Conservation (phyloP, 2,113 vertebrate species). For the Athene cunicularia region DNA sequence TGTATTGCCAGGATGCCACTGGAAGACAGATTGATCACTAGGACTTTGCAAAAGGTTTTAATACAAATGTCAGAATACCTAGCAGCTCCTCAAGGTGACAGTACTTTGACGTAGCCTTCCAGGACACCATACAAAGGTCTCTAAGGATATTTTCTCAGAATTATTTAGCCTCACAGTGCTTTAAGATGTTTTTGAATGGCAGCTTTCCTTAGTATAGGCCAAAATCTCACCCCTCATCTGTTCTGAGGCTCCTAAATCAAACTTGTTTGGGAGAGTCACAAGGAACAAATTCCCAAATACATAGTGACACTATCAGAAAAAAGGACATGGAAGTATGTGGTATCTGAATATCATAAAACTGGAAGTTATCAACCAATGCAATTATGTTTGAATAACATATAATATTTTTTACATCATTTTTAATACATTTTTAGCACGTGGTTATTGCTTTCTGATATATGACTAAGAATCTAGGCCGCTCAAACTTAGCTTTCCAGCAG, state of each 20-base stretch:
- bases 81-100: background rate
- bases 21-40: background rate
- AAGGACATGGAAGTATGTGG: background rate
- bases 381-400: background rate
- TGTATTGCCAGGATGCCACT: background rate
- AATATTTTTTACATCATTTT: background rate
- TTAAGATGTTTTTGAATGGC: background rate
- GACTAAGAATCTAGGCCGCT: background rate
- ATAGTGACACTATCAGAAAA: background rate
- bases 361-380: background rate
- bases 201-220: background rate
- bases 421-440: background rate
- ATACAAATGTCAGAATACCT: background rate
- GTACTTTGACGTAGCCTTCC: background rate
- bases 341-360: background rate
- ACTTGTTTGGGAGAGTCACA: background rate
- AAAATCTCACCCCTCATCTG: background rate
- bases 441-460: background rate
- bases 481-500: background rate
- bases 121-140: background rate
- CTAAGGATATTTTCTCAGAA: background rate
- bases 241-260: background rate
- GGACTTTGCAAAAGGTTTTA: background rate
- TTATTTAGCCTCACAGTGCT: background rate
- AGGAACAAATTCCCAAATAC: background rate